Evolutionary conservation across 2,113 vertebrate species (phyloP).

Genomic region (Poecile atricapillus): DNA sequence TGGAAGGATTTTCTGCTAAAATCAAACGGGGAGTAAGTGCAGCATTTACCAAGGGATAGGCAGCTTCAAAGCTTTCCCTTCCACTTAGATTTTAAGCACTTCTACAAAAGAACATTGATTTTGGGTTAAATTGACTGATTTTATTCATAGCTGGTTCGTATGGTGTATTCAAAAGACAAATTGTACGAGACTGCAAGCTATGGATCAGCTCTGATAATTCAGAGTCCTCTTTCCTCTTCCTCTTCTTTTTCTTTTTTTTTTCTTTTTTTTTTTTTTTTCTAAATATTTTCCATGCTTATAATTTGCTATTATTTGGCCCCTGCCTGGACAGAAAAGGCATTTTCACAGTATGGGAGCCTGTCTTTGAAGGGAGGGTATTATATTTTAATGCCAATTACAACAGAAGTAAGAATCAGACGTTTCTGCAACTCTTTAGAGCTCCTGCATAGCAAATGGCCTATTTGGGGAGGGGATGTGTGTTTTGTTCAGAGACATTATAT

Average conservation of each 20-base stretch:
- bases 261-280: neutral
- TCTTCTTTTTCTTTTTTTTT: neutral
- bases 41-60: conserved; percentile 25
- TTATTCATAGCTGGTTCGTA: conserved; percentile 65
- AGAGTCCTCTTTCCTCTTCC: neutral
- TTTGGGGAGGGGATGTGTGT: conserved; percentile 21
- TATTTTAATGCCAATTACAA: conserved; percentile 51
- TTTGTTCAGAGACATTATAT: conserved; percentile 37
- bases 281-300: conserved; percentile 62
- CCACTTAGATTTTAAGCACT: conserved; percentile 68
- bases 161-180: conserved; percentile 61
- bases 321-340: conserved; percentile 48
- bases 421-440: conserved; percentile 5
- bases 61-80: conserved; percentile 67
- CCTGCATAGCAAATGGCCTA: conserved; percentile 14
- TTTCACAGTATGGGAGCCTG: conserved; percentile 43
- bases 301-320: conserved; percentile 63
- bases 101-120: conserved; percentile 70
- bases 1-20: neutral
- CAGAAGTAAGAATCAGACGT: conserved; percentile 44
- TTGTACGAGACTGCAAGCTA: conserved; percentile 46
- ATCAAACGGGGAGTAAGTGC: conserved; percentile 16
- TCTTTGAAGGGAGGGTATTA: conserved; percentile 19
- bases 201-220: conserved; percentile 38
- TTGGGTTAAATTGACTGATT: conserved; percentile 72